Evolutionary conservation across 2,797 vertebrate genomes (phyloP).

Genomic region (Notamacropus eugenii): DNA sequence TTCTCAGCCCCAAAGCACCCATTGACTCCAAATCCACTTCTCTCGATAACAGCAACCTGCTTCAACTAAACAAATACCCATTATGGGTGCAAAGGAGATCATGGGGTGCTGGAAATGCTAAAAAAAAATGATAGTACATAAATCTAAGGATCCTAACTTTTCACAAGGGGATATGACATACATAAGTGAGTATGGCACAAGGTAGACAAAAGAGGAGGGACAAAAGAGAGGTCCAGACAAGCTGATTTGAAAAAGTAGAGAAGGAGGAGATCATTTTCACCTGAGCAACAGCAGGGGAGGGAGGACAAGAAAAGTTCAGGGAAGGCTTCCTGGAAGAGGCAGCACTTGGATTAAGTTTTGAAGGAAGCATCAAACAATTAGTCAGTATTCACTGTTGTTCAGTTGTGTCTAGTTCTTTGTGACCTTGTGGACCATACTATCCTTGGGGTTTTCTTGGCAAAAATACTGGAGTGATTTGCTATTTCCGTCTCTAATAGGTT

Average conservation of each 20-base stretch:
- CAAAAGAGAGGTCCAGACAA: not conserved
- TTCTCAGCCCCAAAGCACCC: not conserved
- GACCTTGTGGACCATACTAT: too few relatives aligned
- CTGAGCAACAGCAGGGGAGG: too few relatives aligned
- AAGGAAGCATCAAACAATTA: too few relatives aligned
- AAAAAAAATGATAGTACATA: not conserved
- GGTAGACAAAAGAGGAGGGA: not conserved
- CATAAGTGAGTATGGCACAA: not conserved
- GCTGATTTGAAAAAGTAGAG: not conserved
- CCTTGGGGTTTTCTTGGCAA: too few relatives aligned
- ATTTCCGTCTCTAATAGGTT: too few relatives aligned
- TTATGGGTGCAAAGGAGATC: not conserved
- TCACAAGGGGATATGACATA: not conserved
- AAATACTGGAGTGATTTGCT: too few relatives aligned
- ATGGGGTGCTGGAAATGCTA: not conserved
- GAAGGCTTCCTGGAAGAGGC: too few relatives aligned
- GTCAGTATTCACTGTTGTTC: too few relatives aligned
- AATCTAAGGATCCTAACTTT: not conserved
- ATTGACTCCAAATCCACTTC: not conserved
- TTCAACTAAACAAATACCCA: not conserved
- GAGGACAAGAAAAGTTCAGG: not conserved
- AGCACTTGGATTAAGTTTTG: too few relatives aligned
- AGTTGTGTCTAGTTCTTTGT: too few relatives aligned
- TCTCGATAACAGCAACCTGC: not conserved
- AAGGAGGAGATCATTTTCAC: not conserved